Percentiles rank a stretch among this genome's conserved stretches.
phyloP scores from a whole-genome alignment of 2,113 vertebrate genomes.

The Leptobrachium leishanense region DNA sequence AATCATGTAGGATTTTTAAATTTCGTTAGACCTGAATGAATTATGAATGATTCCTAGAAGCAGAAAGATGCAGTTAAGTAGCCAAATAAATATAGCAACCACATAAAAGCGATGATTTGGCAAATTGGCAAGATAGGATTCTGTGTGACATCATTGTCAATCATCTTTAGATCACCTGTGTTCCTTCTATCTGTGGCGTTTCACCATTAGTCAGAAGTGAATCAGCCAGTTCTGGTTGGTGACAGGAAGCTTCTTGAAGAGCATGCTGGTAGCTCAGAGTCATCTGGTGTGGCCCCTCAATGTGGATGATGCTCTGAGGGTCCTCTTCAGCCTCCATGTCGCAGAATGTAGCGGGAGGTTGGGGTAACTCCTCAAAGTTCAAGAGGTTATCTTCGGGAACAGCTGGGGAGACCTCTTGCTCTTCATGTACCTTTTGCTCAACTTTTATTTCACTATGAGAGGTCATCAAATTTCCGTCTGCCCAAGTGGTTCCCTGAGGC shows the following conservation, averaged over 20 bases:
- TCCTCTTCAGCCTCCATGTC: constrained; percentile 69
- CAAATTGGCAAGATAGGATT: too few species aligned
- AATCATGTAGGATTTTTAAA: too few species aligned
- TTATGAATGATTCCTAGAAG: too few species aligned
- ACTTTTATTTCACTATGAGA: constrained; percentile 55
- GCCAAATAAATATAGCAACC: too few species aligned
- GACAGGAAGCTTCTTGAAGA: constrained; percentile 72
- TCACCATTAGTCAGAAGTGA: constrained; percentile 87
- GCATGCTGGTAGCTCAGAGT: constrained; percentile 81
- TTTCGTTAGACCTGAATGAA: too few species aligned
- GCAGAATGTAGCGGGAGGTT: constrained; percentile 78
- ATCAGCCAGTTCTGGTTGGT: constrained; percentile 57
- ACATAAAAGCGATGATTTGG: too few species aligned
- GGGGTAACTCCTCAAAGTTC: constrained; percentile 88
- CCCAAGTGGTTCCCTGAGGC: constrained; percentile 34
- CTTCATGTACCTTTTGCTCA: constrained; percentile 46
- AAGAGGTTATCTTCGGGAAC: constrained; percentile 71
- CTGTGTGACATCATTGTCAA: background rate
- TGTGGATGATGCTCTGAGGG: constrained; percentile 71
- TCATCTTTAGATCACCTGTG: constrained; percentile 70
- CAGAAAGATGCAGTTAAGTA: too few species aligned
- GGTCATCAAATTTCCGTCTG: constrained; percentile 45
- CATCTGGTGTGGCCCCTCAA: constrained; percentile 69
- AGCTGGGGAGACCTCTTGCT: constrained; percentile 52
- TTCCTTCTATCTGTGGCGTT: constrained; percentile 84